Percentiles rank a stretch among this genome's conserved stretches.
phyloP scores from a whole-genome alignment of 35 echinoderm and acorn worm species.

The Patiria miniata region DNA sequence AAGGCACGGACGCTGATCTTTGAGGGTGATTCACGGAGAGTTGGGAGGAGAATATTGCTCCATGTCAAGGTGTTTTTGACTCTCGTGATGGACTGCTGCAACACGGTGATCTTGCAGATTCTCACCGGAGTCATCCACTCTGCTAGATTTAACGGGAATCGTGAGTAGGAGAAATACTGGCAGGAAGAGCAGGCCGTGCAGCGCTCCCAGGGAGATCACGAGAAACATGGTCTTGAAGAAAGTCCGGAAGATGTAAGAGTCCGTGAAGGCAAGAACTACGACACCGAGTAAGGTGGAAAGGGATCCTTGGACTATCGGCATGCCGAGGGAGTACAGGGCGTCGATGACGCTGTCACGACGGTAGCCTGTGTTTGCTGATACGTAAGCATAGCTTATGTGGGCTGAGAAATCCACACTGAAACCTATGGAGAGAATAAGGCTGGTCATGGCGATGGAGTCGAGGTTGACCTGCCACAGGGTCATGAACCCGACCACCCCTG shows the following conservation, averaged over 20 bases:
- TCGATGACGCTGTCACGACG: background rate
- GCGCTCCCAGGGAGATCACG: conserved; percentile 43
- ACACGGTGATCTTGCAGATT: too few relatives aligned
- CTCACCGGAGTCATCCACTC: too few relatives aligned
- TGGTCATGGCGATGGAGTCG: conserved; percentile 71
- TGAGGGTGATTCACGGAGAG: too few relatives aligned
- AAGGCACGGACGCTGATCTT: too few relatives aligned
- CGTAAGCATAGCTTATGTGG: conserved; percentile 63
- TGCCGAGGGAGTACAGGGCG: conserved; percentile 36
- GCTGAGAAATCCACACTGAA: conserved; percentile 83
- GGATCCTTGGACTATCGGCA: conserved; percentile 62
- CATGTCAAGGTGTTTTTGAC: background rate
- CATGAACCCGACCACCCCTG: conserved; percentile 77
- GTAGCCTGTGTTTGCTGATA: background rate
- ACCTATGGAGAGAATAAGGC: conserved; percentile 65
- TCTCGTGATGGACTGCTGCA: too few relatives aligned
- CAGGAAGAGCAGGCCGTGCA: conserved; percentile 55
- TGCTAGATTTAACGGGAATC: background rate
- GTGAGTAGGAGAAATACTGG: conserved; percentile 46
- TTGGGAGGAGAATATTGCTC: background rate
- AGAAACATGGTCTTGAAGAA: conserved; percentile 65
- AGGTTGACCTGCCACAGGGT: conserved; percentile 60
- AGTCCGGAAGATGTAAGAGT: conserved; percentile 48
- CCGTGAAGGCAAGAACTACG: conserved; percentile 6
- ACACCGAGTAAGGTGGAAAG: conserved; percentile 52